Percentiles rank a stretch among this genome's conserved stretches.
Conservation (phyloP, 2,888 invertebrate genomes). For the Apamea epomidion region DNA sequence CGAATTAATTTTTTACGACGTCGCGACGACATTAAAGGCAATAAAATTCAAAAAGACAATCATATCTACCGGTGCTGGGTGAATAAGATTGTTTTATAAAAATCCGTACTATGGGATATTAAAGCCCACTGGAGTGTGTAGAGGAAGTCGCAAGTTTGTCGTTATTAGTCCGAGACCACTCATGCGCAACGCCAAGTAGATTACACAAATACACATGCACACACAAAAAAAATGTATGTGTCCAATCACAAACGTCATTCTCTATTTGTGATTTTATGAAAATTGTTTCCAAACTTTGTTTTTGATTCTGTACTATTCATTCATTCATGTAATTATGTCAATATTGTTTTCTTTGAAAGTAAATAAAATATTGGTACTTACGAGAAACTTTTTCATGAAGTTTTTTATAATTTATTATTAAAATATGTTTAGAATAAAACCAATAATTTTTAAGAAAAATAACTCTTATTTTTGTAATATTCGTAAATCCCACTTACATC, state of each 20-base stretch:
- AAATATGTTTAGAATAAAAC: neutral
- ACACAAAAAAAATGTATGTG: conserved; percentile 46
- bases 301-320: neutral
- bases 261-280: neutral
- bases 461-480: neutral
- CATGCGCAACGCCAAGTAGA: conserved; percentile 68
- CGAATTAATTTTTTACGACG: conserved; percentile 27
- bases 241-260: conserved; percentile 10
- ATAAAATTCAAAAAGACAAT: conserved; percentile 29
- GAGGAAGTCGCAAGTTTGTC: conserved; percentile 81
- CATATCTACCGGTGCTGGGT: conserved; percentile 25
- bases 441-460: neutral
- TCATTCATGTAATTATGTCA: too few relatives aligned
- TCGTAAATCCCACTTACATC: too few relatives aligned
- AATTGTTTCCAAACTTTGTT: neutral
- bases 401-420: neutral
- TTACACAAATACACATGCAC: conserved; percentile 57
- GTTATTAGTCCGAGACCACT: conserved; percentile 74
- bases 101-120: conserved; percentile 64
- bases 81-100: conserved; percentile 63
- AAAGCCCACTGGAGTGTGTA: conserved; percentile 74
- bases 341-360: neutral
- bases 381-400: neutral
- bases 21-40: conserved; percentile 19
- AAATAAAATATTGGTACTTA: neutral